A percentile compares a stretch with the other conserved stretches of the same genome.
These are phyloP conservation scores for Coptodon bakossiorum DNA, from an alignment of 2,113 vertebrate species.

Conservation along the genomic window DNA sequence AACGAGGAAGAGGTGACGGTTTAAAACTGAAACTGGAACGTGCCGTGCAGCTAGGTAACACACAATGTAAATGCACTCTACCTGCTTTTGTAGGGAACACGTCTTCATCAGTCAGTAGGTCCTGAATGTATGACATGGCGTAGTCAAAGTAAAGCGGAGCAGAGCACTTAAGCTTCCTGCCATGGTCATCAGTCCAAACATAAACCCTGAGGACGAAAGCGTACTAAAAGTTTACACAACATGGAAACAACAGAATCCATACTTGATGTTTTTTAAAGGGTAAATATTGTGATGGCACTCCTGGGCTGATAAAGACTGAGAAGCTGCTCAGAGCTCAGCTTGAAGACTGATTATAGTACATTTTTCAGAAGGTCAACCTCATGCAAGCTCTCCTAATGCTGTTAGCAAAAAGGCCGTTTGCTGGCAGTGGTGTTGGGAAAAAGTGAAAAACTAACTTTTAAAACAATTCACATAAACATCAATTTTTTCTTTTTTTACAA, in stretches of 20 bases:
- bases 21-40: neutral
- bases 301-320: neutral
- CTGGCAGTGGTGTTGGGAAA: neutral
- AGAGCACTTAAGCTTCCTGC: constrained; percentile 76
- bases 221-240: neutral
- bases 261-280: neutral
- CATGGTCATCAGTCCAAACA: constrained; percentile 76
- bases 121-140: constrained; percentile 78
- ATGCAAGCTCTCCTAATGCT: neutral
- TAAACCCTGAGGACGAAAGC: constrained; percentile 46
- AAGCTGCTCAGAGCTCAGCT: neutral
- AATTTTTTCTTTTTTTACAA: neutral
- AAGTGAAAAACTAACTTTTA: neutral
- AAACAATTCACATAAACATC: neutral
- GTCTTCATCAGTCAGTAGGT: constrained; percentile 73
- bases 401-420: neutral
- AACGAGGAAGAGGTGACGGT: neutral
- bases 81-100: constrained; percentile 77
- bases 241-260: neutral
- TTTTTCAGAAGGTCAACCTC: neutral
- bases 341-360: neutral
- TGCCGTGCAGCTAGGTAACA: neutral
- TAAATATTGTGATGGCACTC: neutral
- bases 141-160: constrained; percentile 78
- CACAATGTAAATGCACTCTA: neutral